Base-by-base conservation (phyloP, 2,888 invertebrate species). In the Muscina levida region DNA sequence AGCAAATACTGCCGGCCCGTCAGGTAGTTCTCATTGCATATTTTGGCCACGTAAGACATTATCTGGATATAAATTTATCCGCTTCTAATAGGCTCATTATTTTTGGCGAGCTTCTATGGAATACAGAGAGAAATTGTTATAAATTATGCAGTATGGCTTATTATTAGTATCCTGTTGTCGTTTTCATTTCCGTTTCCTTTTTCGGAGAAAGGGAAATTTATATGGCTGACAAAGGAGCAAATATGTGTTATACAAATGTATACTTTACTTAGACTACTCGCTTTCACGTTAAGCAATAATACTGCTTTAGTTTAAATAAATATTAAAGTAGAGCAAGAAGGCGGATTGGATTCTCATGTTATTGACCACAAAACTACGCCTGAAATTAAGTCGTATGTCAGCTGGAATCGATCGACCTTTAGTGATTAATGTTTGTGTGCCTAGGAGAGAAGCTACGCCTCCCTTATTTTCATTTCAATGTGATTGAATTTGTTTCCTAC, bases 11-110 rank as follows among this genome's bases (percentile, higher is more conserved):
- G n/a, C n/a, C 17, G 46, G 51, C 8, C 17, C 10, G 8, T 4
- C 22, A 19, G 19, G 51, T 17, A 31, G 22, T 22, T 51, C 22
- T 11, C 11, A 44, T 44, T 51, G 51, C 19, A 13, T 62, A 62
- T 62, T 62, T 39, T 1, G 42, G 42, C 39, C 62, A 62, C 62
- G 62, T 62, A 39, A 13, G 22, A 22, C 39, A 62, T 62, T 62
- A 62, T 62, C 62, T 62, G 22, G 11, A 42, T 42, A 62, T 42
- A 62, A 62, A 62, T 62, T 39, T 62, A 62, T 62, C 62, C 42
- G 42, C 6, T 62, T 62, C 22, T 62, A 62, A 62, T 62, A 62
- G 19, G 19, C 22, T 62, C 62, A 62, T 62, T 62, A 62, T 15
- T 59, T 59, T 13, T 59, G 39, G 8, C 31, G 8, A 31, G 8